Evolutionary conservation across 2,888 invertebrate species (phyloP).

Genomic region (Salticus scenicus): DNA sequence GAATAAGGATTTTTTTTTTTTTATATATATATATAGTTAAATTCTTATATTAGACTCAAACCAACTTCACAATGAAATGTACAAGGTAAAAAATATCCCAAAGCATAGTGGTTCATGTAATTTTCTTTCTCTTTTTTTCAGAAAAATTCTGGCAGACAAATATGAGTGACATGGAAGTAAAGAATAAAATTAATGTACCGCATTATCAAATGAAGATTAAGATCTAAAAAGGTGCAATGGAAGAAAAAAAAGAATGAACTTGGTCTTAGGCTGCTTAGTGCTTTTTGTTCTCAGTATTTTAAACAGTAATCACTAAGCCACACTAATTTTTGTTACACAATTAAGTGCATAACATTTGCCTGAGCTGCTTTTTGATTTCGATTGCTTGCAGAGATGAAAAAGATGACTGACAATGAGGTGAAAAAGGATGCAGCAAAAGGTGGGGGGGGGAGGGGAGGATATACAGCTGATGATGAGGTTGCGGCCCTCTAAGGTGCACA

Average conservation of each 20-base stretch:
- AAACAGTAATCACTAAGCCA: conserved; percentile 67
- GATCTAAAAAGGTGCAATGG: neutral
- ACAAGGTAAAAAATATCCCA: no score
- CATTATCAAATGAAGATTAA: no score
- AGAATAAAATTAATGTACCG: no score
- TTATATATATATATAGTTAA: no score
- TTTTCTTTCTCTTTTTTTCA: no score
- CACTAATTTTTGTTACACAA: conserved; percentile 68
- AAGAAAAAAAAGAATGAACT: conserved; percentile 32
- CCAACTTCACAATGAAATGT: no score
- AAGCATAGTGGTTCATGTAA: no score
- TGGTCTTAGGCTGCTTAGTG: conserved; percentile 68
- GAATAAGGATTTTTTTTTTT: no score
- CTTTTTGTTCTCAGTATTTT: conserved; percentile 62
- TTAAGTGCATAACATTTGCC: conserved; percentile 69
- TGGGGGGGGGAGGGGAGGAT: conserved; percentile 12
- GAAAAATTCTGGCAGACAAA: no score
- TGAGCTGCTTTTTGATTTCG: conserved; percentile 70
- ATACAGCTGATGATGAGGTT: conserved; percentile 31
- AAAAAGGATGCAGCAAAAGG: conserved; percentile 31
- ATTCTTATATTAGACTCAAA: no score
- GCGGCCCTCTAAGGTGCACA: conserved; percentile 66
- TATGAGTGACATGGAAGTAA: no score
- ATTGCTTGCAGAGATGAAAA: conserved; percentile 68
- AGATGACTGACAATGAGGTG: conserved; percentile 68